These are phyloP conservation scores for Scaptodrosophila latifasciaeformis DNA, from an alignment of 2,888 invertebrate genomes.

Conservation along the genomic window DNA sequence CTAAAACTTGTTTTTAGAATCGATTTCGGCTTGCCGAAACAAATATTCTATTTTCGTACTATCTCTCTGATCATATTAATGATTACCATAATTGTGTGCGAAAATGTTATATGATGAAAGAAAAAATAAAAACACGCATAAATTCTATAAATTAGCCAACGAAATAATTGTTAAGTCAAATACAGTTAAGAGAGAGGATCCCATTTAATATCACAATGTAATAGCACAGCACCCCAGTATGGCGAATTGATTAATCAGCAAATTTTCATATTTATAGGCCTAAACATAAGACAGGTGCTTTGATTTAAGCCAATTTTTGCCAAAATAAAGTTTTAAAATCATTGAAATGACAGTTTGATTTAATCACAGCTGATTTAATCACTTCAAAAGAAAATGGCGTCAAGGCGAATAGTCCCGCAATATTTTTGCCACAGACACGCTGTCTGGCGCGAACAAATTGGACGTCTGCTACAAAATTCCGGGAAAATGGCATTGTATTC, in stretches of 20 bases:
- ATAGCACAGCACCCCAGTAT: slow-evolving; percentile 36
- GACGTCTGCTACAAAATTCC: no score
- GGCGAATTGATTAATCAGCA: neutral
- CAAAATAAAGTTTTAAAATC: slow-evolving; percentile 18
- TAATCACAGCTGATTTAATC: no score
- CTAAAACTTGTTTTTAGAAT: neutral
- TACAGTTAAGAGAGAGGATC: slow-evolving; percentile 31
- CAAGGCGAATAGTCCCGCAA: no score
- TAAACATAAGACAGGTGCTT: slow-evolving; percentile 60
- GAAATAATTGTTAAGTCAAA: slow-evolving; percentile 37
- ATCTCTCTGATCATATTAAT: no score
- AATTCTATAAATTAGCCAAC: slow-evolving; percentile 67
- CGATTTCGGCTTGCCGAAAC: neutral
- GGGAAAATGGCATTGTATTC: no score
- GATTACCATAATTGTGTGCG: no score
- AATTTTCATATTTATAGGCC: slow-evolving; percentile 25
- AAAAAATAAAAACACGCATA: slow-evolving; percentile 64
- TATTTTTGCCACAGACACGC: no score
- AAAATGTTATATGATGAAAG: no score
- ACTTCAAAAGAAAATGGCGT: no score
- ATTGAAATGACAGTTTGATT: slow-evolving; percentile 1
- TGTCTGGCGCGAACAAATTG: no score
- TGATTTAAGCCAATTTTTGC: slow-evolving; percentile 61
- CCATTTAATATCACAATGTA: no score
- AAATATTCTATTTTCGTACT: no score